Conservation (phyloP, 2,888 invertebrate species). For the Selenia dentaria region DNA sequence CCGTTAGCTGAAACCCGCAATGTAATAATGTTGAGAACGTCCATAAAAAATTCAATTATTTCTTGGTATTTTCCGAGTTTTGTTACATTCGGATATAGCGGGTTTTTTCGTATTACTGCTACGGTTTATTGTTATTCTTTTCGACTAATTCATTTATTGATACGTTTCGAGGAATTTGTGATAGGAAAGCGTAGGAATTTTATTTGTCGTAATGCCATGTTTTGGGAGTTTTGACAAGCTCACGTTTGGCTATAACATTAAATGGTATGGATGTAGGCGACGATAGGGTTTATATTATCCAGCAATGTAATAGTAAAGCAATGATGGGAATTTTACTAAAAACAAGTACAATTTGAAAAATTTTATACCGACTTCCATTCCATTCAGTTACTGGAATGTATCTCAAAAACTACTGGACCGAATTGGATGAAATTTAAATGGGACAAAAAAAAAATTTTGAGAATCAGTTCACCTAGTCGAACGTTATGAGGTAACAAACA, state of each 20-base stretch:
- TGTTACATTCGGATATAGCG: conserved; percentile 42
- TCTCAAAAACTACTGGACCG: no score
- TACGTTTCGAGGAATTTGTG: conserved; percentile 20
- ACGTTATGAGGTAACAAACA: no score
- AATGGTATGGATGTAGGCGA: background rate
- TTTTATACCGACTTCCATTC: no score
- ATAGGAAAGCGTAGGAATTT: conserved; percentile 11
- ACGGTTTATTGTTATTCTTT: conserved; percentile 44
- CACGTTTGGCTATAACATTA: background rate
- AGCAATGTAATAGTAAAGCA: background rate
- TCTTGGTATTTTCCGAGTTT: conserved; percentile 40
- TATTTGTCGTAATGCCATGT: background rate
- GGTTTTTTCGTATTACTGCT: conserved; percentile 41
- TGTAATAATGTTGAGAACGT: conserved; percentile 53
- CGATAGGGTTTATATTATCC: background rate
- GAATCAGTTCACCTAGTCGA: no score
- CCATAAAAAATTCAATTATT: conserved; percentile 61
- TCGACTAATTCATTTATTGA: conserved; percentile 41
- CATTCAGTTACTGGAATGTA: no score
- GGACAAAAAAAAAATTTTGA: no score
- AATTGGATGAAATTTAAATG: no score
- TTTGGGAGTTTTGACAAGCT: background rate
- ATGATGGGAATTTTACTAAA: no score
- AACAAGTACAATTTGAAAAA: no score
- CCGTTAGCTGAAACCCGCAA: conserved; percentile 47